These are phyloP conservation scores for Synchiropus splendidus DNA, from an alignment of 2,113 vertebrate species.

Conservation along the genomic window DNA sequence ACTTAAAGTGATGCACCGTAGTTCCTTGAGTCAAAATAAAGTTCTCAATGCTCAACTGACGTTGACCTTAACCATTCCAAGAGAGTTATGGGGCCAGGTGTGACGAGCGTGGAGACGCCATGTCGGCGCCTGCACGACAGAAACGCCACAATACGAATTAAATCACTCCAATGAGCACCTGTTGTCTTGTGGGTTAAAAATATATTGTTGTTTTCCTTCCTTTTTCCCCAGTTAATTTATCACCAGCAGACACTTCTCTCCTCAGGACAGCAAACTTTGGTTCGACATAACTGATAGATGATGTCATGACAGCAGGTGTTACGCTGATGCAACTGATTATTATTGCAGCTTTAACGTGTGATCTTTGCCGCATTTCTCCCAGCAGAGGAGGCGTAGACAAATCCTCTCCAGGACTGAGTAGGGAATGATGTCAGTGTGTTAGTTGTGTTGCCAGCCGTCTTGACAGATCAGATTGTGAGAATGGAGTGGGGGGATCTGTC, in stretches of 20 bases:
- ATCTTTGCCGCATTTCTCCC: constrained; percentile 14
- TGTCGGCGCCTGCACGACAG: too few species aligned
- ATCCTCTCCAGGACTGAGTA: constrained; percentile 11
- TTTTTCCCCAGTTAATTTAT: too few species aligned
- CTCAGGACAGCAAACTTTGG: background rate
- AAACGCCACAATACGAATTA: too few species aligned
- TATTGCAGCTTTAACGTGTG: constrained; percentile 6
- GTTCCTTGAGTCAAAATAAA: too few species aligned
- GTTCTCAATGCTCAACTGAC: too few species aligned
- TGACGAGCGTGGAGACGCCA: too few species aligned
- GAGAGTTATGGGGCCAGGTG: too few species aligned
- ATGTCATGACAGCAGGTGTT: background rate
- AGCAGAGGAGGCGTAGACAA: constrained; percentile 7
- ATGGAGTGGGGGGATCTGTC: constrained; percentile 8
- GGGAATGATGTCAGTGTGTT: constrained; percentile 19
- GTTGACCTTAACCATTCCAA: too few species aligned
- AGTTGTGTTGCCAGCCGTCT: constrained; percentile 15
- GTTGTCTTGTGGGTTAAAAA: too few species aligned
- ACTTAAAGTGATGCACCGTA: too few species aligned
- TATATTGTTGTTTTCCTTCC: too few species aligned
- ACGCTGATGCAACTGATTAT: constrained; percentile 13
- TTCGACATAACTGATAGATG: constrained; percentile 1
- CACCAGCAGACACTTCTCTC: background rate
- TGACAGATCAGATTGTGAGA: constrained; percentile 22
- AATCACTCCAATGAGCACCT: too few species aligned